Percentiles rank a stretch among this genome's conserved stretches.
phyloP scores from a whole-genome alignment of 2,113 vertebrate species.

The Callaeas wilsoni region DNA sequence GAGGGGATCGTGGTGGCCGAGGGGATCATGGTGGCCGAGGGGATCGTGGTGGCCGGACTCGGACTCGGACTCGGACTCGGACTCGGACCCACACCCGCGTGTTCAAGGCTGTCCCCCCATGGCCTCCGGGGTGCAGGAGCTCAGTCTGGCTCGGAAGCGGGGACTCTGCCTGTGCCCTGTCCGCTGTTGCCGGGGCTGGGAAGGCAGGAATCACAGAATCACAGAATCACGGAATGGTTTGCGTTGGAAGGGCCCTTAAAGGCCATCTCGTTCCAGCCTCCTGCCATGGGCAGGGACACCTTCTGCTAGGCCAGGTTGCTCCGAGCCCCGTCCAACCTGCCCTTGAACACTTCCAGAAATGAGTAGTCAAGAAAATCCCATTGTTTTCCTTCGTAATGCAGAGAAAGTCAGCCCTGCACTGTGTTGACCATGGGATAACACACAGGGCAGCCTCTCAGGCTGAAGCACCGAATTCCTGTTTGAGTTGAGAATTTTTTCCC shows the following conservation, averaged over 20 bases:
- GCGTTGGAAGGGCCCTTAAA: not conserved
- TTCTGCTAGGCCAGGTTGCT: not conserved
- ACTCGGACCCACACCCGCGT: rapidly evolving
- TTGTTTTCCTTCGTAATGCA: not conserved
- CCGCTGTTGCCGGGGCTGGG: not conserved
- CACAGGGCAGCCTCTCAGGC: rapidly evolving
- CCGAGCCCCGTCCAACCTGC: rapidly evolving
- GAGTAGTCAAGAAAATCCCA: not conserved
- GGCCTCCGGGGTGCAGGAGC: not conserved
- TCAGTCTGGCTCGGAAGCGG: rapidly evolving
- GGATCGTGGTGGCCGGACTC: rapidly evolving
- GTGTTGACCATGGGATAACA: rapidly evolving
- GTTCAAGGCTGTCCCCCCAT: rapidly evolving
- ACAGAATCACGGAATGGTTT: not conserved
- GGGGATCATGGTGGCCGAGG: rapidly evolving
- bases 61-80: rapidly evolving
- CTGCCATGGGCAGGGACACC: not conserved
- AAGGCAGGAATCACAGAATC: not conserved
- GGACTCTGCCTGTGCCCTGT: not conserved
- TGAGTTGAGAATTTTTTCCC: rapidly evolving
- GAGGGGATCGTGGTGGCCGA: too few species aligned
- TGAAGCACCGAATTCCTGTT: not conserved
- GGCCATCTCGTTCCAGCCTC: not conserved
- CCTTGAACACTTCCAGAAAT: not conserved
- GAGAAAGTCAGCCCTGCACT: not conserved